Conservation (phyloP, 2,113 vertebrate species). For the Amblyornis subalaris region DNA sequence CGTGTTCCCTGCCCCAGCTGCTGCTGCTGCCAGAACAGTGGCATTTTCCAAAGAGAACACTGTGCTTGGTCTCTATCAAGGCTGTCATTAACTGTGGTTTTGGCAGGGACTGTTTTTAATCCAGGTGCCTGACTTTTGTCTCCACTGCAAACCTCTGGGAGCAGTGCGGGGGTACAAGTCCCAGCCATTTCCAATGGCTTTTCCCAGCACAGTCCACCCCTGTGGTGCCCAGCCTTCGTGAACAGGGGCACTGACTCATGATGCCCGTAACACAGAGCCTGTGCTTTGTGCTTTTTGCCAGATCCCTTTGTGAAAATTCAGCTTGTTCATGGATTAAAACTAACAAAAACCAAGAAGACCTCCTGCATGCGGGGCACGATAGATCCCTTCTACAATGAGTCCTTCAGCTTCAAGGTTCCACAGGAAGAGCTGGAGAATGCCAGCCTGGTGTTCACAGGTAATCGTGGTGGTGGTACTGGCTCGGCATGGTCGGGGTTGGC, state of each 20-base stretch:
- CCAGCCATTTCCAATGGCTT: not conserved
- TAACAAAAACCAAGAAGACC: constrained; percentile 89
- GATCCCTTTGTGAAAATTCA: constrained; percentile 92
- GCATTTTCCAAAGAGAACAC: not conserved
- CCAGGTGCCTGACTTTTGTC: not conserved
- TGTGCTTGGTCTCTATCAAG: not conserved
- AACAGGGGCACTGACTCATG: accelerated
- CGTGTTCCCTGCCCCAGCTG: not conserved
- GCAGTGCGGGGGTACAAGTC: accelerated
- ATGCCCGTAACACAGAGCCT: not conserved
- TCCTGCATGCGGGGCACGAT: constrained; percentile 87
- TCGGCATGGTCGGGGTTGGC: accelerated
- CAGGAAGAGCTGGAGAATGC: constrained; percentile 85
- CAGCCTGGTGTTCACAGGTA: constrained; percentile 90
- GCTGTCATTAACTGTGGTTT: not conserved
- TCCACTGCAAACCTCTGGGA: not conserved
- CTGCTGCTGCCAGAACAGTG: not conserved
- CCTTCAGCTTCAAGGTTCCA: constrained; percentile 88
- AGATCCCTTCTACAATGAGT: constrained; percentile 89
- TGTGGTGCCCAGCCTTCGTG: not conserved
- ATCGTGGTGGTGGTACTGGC: accelerated
- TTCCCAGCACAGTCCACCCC: not conserved
- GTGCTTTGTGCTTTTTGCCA: constrained; percentile 48
- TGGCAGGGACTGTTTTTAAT: not conserved
- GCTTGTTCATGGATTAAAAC: constrained; percentile 84